Percentiles rank a stretch among this genome's conserved stretches.
phyloP scores from a whole-genome alignment of 2,888 invertebrate genomes.

The Andrena hattorfiana region DNA sequence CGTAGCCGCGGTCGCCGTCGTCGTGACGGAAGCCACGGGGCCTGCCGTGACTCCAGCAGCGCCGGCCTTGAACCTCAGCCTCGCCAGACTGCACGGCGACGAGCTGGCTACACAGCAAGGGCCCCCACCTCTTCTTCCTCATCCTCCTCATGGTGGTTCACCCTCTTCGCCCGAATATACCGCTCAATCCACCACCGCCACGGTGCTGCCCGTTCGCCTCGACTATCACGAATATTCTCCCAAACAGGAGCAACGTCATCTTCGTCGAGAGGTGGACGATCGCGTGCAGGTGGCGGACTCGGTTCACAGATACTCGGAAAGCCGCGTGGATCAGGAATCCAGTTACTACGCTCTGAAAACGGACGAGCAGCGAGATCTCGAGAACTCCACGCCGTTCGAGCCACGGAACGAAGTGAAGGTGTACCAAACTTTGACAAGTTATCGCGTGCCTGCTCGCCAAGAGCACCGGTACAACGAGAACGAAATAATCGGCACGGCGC shows the following conservation, averaged over 20 bases:
- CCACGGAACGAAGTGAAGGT: slow-evolving; percentile 64
- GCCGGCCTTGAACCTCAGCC: slow-evolving; percentile 85
- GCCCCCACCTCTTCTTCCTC: slow-evolving; percentile 75
- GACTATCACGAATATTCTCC: slow-evolving; percentile 66
- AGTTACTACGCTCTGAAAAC: slow-evolving; percentile 58
- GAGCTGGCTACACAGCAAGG: slow-evolving; percentile 76
- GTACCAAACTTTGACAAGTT: slow-evolving; percentile 66
- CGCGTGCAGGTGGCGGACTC: slow-evolving; percentile 55
- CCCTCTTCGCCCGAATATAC: slow-evolving; percentile 86
- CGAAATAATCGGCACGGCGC: slow-evolving; percentile 8
- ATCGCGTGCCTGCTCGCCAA: slow-evolving; percentile 40
- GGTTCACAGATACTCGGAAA: slow-evolving; percentile 50
- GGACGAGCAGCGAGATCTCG: slow-evolving; percentile 56
- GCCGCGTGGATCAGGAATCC: slow-evolving; percentile 47
- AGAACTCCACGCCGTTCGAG: slow-evolving; percentile 32
- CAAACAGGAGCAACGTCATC: slow-evolving; percentile 61
- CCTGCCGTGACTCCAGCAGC: slow-evolving; percentile 77
- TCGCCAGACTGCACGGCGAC: slow-evolving; percentile 85
- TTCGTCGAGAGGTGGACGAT: slow-evolving; percentile 55
- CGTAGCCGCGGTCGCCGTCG: slow-evolving; percentile 48
- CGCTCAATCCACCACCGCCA: slow-evolving; percentile 67
- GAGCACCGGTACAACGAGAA: slow-evolving; percentile 56
- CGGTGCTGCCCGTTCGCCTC: slow-evolving; percentile 51
- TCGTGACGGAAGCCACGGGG: slow-evolving; percentile 68
- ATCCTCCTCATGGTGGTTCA: slow-evolving; percentile 77